These are phyloP conservation scores for Julus scandinavius DNA, from an alignment of 2,888 invertebrate species.

Conservation along the genomic window DNA sequence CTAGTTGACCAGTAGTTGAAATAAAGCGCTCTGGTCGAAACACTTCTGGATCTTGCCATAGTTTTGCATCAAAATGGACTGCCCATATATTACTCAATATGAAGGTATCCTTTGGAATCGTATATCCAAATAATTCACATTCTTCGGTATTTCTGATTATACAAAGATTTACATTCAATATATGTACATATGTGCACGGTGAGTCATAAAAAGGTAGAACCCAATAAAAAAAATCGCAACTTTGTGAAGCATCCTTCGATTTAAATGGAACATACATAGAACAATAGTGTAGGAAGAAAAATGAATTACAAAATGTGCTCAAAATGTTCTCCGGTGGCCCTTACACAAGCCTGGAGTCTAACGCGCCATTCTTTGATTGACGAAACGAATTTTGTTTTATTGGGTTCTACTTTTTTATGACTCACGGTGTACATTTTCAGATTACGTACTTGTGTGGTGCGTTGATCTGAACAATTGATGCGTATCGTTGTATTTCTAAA, in stretches of 20 bases:
- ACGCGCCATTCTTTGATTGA: no score
- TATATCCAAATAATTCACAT: slow-evolving; percentile 20
- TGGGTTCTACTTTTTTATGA: no score
- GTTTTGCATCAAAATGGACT: not conserved
- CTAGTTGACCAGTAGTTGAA: not conserved
- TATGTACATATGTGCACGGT: not conserved
- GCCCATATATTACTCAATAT: slow-evolving; percentile 15
- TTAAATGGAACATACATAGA: no score
- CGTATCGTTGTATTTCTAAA: not conserved
- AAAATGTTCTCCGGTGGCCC: no score
- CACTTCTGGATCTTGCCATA: slow-evolving; percentile 20
- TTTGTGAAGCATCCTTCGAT: no score
- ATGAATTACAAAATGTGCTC: no score
- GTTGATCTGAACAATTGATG: not conserved
- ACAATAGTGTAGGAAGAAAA: no score
- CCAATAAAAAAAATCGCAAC: not conserved
- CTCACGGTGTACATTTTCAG: not conserved
- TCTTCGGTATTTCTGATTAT: not conserved
- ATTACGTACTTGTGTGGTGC: not conserved
- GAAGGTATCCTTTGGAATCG: slow-evolving; percentile 22
- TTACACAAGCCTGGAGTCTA: no score
- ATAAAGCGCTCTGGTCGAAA: slow-evolving; percentile 45
- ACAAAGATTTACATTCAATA: not conserved
- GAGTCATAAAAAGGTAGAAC: not conserved
- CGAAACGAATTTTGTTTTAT: no score